Evolutionary conservation across 2,113 vertebrate genomes (phyloP).

Genomic region (Perognathus longimembris): DNA sequence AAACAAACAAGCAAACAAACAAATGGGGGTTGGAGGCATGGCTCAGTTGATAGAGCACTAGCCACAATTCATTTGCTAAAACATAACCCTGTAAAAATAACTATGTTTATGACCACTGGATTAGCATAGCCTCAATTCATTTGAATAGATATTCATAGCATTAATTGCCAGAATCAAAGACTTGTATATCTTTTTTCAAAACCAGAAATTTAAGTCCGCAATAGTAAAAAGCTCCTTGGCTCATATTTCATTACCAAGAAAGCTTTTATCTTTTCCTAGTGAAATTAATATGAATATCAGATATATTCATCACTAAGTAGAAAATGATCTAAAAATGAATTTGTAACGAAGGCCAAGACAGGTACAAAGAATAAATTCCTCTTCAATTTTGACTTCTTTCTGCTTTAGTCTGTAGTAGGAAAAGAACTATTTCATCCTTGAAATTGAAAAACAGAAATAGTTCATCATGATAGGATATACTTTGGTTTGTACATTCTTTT

Average conservation of each 20-base stretch:
- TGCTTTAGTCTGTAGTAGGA: neutral
- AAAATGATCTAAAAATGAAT: slow-evolving; percentile 23
- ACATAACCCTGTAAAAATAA: neutral
- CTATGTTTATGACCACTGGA: neutral
- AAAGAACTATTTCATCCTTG: neutral
- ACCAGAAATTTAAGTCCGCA: slow-evolving; percentile 17
- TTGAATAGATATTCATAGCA: slow-evolving; percentile 12
- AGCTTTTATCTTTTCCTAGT: neutral
- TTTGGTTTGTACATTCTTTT: too few species aligned
- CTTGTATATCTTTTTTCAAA: slow-evolving; percentile 32
- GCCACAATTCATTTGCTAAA: neutral
- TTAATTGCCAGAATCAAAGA: slow-evolving; percentile 28
- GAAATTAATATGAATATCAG: slow-evolving; percentile 32
- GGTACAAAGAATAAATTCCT: slow-evolving; percentile 22
- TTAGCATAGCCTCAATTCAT: slow-evolving; percentile 8
- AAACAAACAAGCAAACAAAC: too few species aligned
- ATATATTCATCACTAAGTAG: slow-evolving; percentile 6
- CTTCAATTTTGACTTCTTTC: neutral
- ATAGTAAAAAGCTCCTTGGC: neutral
- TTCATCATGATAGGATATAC: neutral
- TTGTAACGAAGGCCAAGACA: neutral
- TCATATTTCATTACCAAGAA: neutral
- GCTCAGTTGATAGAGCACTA: too few species aligned
- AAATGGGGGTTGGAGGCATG: too few species aligned
- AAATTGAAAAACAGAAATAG: neutral